Conservation (phyloP, 1,140 invertebrate species). For the Neodiprion fabricii region DNA sequence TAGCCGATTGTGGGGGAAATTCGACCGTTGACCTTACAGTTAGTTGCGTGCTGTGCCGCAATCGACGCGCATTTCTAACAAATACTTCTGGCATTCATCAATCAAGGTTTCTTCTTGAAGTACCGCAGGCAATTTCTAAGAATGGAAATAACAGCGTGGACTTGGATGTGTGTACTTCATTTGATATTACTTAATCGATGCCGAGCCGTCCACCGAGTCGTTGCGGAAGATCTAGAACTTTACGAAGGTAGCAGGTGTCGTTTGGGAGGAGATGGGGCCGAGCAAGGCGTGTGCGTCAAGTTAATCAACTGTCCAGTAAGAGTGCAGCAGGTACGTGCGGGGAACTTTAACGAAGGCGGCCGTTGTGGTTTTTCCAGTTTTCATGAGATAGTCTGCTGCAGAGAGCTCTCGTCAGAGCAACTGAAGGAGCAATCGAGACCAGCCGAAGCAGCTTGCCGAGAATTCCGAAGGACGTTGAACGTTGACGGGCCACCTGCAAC, state of each 20-base stretch:
- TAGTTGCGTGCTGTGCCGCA: too few species aligned
- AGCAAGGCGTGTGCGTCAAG: constrained; percentile 44
- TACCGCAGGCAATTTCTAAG: too few species aligned
- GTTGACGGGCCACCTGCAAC: constrained; percentile 32
- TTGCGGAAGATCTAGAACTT: background rate
- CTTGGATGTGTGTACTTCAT: too few species aligned
- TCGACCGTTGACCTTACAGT: too few species aligned
- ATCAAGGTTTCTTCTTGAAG: too few species aligned
- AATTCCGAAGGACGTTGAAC: constrained; percentile 38
- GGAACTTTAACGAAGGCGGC: constrained; percentile 32
- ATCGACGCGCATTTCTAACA: too few species aligned
- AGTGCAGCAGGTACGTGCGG: constrained; percentile 38
- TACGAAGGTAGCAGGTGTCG: constrained; percentile 46
- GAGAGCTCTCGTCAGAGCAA: constrained; percentile 16
- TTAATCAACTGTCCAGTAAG: constrained; percentile 43
- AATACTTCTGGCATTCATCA: too few species aligned
- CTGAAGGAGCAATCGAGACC: background rate
- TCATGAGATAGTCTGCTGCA: constrained; percentile 53
- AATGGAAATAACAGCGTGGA: too few species aligned
- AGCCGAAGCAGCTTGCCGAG: constrained; percentile 14
- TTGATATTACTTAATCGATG: too few species aligned
- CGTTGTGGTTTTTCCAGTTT: constrained; percentile 45
- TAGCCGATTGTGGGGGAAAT: too few species aligned
- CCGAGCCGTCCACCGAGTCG: too few species aligned
- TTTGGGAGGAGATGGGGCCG: constrained; percentile 30